phyloP scores from a whole-genome alignment of 2,113 vertebrate genomes.

The Pachyramphus minor region DNA sequence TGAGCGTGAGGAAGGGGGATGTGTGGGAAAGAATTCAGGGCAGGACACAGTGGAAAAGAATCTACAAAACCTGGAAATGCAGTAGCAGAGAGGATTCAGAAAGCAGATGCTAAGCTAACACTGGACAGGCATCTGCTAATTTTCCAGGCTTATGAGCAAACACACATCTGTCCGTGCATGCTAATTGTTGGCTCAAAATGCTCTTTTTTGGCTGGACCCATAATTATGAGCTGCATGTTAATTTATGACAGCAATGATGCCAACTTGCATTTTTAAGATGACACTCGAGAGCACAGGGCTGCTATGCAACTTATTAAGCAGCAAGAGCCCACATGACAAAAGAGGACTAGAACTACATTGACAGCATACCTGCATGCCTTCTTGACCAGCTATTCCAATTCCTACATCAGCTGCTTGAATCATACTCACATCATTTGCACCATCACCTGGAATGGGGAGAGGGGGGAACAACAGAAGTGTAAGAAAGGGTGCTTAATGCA shows the following conservation, averaged over 20 bases:
- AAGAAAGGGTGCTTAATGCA: not conserved
- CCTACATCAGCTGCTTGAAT: conserved; percentile 94
- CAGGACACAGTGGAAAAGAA: not conserved
- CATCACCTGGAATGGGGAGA: conserved; percentile 81
- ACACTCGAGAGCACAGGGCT: not conserved
- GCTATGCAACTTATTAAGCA: not conserved
- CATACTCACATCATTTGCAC: conserved; percentile 96
- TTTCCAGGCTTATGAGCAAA: conserved; percentile 27
- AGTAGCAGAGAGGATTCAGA: not conserved
- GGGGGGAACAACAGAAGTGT: not conserved
- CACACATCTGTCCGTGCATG: not conserved
- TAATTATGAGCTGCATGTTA: not conserved
- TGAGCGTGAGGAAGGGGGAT: not conserved
- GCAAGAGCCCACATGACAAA: not conserved
- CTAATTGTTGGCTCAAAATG: not conserved
- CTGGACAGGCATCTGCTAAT: conserved; percentile 2
- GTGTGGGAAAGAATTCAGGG: not conserved
- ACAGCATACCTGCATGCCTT: conserved; percentile 91
- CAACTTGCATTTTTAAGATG: not conserved
- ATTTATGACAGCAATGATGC: not conserved
- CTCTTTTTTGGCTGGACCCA: not conserved
- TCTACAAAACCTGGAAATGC: not conserved
- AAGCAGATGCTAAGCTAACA: not conserved
- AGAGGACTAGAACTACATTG: not conserved
- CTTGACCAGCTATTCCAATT: conserved; percentile 92